Percentiles rank a stretch among this genome's conserved stretches.
Evolutionary conservation across 2,113 vertebrate genomes (phyloP).

Genomic region (Gnathochromis pfefferi): DNA sequence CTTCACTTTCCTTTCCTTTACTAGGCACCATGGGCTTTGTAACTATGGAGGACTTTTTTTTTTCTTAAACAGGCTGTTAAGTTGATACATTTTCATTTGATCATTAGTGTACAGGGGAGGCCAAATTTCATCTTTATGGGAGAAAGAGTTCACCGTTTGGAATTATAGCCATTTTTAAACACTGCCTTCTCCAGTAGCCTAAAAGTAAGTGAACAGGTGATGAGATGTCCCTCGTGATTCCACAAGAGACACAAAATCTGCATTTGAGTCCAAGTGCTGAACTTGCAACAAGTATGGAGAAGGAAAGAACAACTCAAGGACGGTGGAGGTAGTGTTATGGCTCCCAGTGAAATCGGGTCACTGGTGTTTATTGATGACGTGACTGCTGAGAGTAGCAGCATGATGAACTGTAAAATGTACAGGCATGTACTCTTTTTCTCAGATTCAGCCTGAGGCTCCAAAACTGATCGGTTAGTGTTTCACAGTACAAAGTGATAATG

Average conservation of each 20-base stretch:
- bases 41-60: neutral
- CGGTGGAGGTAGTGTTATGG: neutral
- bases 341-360: rapidly evolving
- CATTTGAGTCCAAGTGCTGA: neutral
- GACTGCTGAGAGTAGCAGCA: neutral
- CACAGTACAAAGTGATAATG: neutral
- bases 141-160: neutral
- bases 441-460: neutral
- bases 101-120: neutral
- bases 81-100: neutral
- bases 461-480: neutral
- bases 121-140: neutral
- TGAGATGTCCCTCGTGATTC: neutral
- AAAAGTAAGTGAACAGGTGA: neutral
- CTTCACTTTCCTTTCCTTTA: neutral
- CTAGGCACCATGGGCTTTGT: neutral
- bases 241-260: neutral
- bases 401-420: neutral
- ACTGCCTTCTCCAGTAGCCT: neutral
- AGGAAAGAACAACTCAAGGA: neutral
- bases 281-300: neutral
- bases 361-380: neutral
- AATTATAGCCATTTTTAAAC: neutral
- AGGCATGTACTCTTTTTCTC: neutral
- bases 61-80: neutral